phyloP scores from a whole-genome alignment of 1,140 invertebrate species.

The Drosophila punjabiensis region DNA sequence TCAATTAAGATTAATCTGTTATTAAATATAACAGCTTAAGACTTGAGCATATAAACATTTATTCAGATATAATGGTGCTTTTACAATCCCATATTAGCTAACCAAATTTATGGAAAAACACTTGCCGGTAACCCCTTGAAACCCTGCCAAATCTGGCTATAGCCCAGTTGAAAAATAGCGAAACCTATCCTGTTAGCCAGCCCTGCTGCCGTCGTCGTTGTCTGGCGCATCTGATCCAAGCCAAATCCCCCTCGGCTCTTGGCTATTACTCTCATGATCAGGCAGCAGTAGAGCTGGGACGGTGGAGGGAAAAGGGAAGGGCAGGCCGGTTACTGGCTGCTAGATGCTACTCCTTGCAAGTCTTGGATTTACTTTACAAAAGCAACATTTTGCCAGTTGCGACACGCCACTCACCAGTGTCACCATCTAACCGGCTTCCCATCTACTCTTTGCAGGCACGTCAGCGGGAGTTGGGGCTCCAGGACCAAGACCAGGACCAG shows the following conservation, averaged over 20 bases:
- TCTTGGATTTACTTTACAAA: conserved; percentile 75
- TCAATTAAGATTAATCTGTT: neutral
- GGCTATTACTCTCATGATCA: conserved; percentile 44
- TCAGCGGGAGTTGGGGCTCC: conserved; percentile 22
- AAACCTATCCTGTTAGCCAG: conserved; percentile 25
- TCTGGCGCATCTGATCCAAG: conserved; percentile 38
- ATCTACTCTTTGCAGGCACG: conserved; percentile 71
- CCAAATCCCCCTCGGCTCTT: conserved; percentile 40
- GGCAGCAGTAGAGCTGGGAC: conserved; percentile 6
- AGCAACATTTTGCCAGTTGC: conserved; percentile 77
- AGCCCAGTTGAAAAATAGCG: neutral
- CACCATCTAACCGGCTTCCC: conserved; percentile 54
- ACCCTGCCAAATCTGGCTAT: conserved; percentile 11
- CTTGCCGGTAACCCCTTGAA: neutral
- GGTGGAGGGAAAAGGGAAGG: neutral
- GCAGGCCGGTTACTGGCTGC: neutral
- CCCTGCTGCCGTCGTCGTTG: conserved; percentile 9
- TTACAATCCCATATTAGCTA: neutral
- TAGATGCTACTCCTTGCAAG: conserved; percentile 22
- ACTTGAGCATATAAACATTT: neutral
- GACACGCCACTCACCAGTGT: conserved; percentile 75
- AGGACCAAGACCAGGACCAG: conserved; percentile 12
- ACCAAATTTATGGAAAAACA: conserved; percentile 3
- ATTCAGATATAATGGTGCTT: no score
- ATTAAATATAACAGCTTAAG: neutral